Conservation (phyloP, 2,888 invertebrate genomes). For the Volucella bombylans region DNA sequence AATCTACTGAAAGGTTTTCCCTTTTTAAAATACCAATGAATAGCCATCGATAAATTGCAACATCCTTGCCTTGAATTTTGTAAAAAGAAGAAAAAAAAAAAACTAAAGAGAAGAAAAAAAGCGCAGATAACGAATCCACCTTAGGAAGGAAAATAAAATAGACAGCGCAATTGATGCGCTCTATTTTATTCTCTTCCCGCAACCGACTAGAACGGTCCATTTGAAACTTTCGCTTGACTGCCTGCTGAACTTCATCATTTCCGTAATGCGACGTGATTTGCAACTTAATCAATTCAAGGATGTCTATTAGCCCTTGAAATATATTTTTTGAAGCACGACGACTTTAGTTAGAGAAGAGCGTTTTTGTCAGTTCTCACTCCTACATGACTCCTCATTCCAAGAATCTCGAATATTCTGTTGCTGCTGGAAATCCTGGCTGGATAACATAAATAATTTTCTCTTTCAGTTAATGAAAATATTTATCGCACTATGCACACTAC, state of each 20-base stretch:
- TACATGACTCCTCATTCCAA: constrained; percentile 22
- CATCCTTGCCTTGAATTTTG: constrained; percentile 52
- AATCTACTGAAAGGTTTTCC: constrained; percentile 70
- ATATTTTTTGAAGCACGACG: constrained; percentile 19
- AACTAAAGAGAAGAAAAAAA: constrained; percentile 10
- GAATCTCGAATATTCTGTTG: constrained; percentile 41
- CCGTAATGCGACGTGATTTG: constrained; percentile 73
- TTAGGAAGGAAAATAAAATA: constrained; percentile 43
- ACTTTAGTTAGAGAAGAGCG: background rate
- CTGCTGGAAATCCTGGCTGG: constrained; percentile 44
- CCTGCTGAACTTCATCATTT: constrained; percentile 70
- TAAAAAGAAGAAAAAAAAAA: constrained; percentile 9
- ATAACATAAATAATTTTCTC: constrained; percentile 72
- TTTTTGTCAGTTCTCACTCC: constrained; percentile 12
- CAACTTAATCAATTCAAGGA: constrained; percentile 72
- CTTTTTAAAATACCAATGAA: constrained; percentile 42
- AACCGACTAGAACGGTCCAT: constrained; percentile 34
- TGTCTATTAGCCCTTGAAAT: constrained; percentile 68
- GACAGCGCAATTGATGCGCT: constrained; percentile 46
- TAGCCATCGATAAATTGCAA: constrained; percentile 66
- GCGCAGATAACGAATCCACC: constrained; percentile 16
- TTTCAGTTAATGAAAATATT: constrained; percentile 72
- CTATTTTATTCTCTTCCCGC: constrained; percentile 2
- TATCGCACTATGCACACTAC: constrained; percentile 53
- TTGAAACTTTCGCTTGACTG: constrained; percentile 64